Evolutionary conservation across 92 coral and sea anemone genomes (phyloP).

Genomic region (Pocillopora grandis): DNA sequence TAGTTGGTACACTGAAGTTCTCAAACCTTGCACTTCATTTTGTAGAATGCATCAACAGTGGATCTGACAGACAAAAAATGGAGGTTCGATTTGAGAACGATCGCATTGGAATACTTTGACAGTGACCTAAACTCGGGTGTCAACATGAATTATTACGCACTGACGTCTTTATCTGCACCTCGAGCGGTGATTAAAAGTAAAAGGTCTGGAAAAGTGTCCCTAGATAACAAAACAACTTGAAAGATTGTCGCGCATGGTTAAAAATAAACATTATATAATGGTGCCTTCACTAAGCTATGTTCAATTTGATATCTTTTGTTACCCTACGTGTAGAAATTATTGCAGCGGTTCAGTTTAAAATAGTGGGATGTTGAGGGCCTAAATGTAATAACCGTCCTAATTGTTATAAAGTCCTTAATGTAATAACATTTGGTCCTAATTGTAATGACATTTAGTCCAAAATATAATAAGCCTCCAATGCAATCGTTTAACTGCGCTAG

Average conservation of each 20-base stretch:
- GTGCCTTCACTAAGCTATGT: too few relatives aligned
- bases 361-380: too few relatives aligned
- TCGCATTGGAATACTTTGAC: not conserved
- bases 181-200: not conserved
- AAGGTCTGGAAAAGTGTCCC: not conserved
- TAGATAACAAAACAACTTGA: constrained; percentile 15
- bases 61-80: not conserved
- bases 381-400: too few relatives aligned
- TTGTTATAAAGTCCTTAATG: too few relatives aligned
- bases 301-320: too few relatives aligned
- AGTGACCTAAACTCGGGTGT: too few relatives aligned
- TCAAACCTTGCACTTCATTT: not conserved
- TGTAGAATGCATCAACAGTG: not conserved
- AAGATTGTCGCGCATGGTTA: constrained; percentile 11
- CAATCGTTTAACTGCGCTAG: too few relatives aligned
- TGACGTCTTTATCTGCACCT: constrained; percentile 13
- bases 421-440: too few relatives aligned
- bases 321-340: too few relatives aligned
- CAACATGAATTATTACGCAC: not conserved
- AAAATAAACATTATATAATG: not conserved
- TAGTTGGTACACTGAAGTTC: not conserved
- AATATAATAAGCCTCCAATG: too few relatives aligned
- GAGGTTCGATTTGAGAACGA: not conserved
- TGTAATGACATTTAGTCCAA: too few relatives aligned
- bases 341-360: too few relatives aligned